Base-by-base conservation (phyloP, 2,113 vertebrate species). In the Heterotis niloticus region DNA sequence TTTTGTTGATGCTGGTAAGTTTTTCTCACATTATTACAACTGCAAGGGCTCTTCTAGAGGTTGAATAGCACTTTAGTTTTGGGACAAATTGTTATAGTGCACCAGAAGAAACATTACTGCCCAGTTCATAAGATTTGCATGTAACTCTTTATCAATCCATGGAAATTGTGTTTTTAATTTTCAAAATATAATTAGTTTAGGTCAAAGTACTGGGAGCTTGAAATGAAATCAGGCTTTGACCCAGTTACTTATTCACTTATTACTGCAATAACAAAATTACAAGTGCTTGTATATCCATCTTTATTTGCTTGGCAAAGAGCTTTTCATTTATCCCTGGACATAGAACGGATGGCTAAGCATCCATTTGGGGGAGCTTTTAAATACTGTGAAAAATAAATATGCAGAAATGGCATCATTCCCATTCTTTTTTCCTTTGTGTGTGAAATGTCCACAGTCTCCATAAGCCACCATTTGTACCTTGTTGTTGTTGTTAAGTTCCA, bases 151-250 rank as follows among this genome's bases (percentile, higher is more conserved):
- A 52, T 54, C n/a, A 72, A 44, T 71, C 10, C n/a, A 52, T n/a
- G 44, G 44, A 72, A 72, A 54, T 54, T 44, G 34, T 44, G 34
- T 44, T 44, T 4, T 44, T 71, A 54, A 54, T 71, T 54, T 52
- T 20, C 51, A 14, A 71, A 72, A 54, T 69, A 18, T n/a, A 23
- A 52, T 51, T 69, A 20, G 5, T n/a, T n/a, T n/a, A 20, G 69
- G 69, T 71, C 69, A 71, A n/a, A 71, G 44, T 71, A n/a, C n/a
- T 71, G 34, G 5, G 69, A 34, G 51, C n/a, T 7, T 54, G 23
- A 72, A 72, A 16, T 54, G 20, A 72, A 72, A 54, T 72, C 20
- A 14, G 69, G 23, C n/a, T 34, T 71, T 71, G 52, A 18, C 69
- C 18, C 69, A 16, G n/a, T 23, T 54, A n/a, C 69, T 52, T 54